Conservation (phyloP, 2,888 invertebrate genomes). For the Drosophila macrospina region DNA sequence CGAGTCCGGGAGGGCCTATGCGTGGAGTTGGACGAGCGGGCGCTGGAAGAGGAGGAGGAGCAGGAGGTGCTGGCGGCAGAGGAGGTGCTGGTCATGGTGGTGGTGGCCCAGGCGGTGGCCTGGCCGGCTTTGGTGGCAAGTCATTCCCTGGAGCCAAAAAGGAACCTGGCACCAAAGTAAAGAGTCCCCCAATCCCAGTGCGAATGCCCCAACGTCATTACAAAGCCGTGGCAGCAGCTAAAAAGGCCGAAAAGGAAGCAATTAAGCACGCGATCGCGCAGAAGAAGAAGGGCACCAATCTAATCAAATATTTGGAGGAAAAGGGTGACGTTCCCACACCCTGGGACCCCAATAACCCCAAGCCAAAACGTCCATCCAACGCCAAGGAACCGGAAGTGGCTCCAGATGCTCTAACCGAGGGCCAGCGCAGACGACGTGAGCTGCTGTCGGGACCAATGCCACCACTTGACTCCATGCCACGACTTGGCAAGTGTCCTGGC, state of each 20-base stretch:
- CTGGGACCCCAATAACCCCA: slow-evolving; percentile 49
- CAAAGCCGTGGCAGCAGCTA: slow-evolving; percentile 16
- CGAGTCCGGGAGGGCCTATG: slow-evolving; percentile 2
- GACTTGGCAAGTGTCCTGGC: slow-evolving; percentile 19
- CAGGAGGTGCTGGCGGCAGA: background rate
- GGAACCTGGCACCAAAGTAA: slow-evolving; percentile 17
- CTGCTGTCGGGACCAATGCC: slow-evolving; percentile 9
- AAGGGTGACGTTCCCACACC: slow-evolving; percentile 30
- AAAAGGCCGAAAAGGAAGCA: slow-evolving; percentile 29
- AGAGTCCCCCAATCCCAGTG: slow-evolving; percentile 41
- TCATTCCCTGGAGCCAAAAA: slow-evolving; percentile 33
- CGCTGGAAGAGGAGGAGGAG: background rate
- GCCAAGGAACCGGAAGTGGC: background rate
- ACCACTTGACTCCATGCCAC: slow-evolving; percentile 18
- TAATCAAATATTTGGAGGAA: slow-evolving; percentile 58
- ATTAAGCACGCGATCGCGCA: background rate
- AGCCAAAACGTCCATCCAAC: background rate
- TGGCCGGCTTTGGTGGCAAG: slow-evolving; percentile 18
- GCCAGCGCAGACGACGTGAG: background rate
- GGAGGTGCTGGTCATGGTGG: background rate
- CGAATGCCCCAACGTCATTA: slow-evolving; percentile 36
- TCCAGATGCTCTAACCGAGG: slow-evolving; percentile 15
- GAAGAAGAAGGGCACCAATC: slow-evolving; percentile 47
- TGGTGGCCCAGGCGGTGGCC: background rate
- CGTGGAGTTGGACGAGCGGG: slow-evolving; percentile 9